phyloP scores from a whole-genome alignment of 2,113 vertebrate genomes.

The Micromys minutus region DNA sequence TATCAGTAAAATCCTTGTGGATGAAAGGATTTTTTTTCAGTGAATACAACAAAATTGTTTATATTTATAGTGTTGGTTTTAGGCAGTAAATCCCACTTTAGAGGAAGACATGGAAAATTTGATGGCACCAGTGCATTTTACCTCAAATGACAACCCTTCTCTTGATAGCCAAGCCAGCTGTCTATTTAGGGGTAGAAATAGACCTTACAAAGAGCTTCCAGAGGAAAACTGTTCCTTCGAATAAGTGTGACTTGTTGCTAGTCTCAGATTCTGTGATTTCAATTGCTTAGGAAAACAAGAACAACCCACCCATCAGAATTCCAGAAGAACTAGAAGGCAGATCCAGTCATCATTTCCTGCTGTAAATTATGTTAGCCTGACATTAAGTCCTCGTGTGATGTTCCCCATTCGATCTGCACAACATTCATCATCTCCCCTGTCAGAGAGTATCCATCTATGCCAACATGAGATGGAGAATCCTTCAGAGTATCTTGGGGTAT shows the following conservation, averaged over 20 bases:
- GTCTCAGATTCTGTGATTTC: background rate
- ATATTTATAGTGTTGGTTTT: background rate
- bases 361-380: background rate
- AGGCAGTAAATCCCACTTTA: background rate
- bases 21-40: conserved; percentile 27
- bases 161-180: background rate
- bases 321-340: background rate
- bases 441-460: background rate
- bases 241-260: background rate
- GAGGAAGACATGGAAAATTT: background rate
- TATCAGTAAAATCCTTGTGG: background rate
- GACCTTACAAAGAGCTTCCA: background rate
- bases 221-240: conserved; percentile 6
- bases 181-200: background rate
- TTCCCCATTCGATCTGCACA: background rate
- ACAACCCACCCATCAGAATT: background rate
- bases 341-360: background rate
- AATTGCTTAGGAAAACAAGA: conserved; percentile 2
- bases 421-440: background rate
- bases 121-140: background rate
- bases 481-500: background rate
- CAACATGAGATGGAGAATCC: background rate
- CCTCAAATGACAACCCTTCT: conserved; percentile 29
- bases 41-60: background rate
- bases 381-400: background rate